Percentiles rank a stretch among this genome's conserved stretches.
These are phyloP conservation scores for Noctua janthina DNA, from an alignment of 2,888 invertebrate species.

Conservation along the genomic window DNA sequence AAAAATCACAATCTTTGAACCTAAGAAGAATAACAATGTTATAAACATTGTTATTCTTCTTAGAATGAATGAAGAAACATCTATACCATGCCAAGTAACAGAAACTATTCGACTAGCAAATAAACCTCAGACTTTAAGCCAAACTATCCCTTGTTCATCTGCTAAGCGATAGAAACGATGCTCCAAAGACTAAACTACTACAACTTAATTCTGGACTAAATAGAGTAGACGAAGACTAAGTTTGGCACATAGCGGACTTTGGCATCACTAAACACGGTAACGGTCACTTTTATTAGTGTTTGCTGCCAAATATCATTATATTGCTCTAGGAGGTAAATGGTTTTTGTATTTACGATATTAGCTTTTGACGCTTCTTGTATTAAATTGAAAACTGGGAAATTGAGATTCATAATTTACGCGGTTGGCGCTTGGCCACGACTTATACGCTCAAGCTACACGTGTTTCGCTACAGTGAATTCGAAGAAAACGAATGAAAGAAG, in stretches of 20 bases:
- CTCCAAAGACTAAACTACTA: conserved; percentile 34
- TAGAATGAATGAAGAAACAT: too few relatives aligned
- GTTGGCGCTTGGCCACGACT: not conserved
- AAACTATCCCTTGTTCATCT: conserved; percentile 16
- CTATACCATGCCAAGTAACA: not conserved
- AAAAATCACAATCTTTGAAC: not conserved
- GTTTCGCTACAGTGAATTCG: not conserved
- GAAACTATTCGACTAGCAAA: not conserved
- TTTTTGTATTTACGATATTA: conserved; percentile 31
- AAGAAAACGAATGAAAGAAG: not conserved
- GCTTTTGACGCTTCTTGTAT: not conserved
- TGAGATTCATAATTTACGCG: not conserved
- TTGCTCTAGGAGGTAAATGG: conserved; percentile 31
- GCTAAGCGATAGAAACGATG: conserved; percentile 24
- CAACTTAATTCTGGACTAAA: conserved; percentile 51
- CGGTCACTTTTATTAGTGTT: conserved; percentile 51
- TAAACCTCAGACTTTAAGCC: not conserved
- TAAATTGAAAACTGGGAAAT: conserved; percentile 9
- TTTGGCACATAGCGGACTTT: conserved; percentile 51
- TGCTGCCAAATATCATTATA: conserved; percentile 54
- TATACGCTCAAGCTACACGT: not conserved
- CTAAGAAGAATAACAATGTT: not conserved
- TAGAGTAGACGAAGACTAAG: conserved; percentile 34
- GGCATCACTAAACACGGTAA: conserved; percentile 44
- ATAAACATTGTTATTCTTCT: too few relatives aligned